Base-by-base conservation (phyloP, 64 coral and sea anemone genomes). In the Pocillopora damicornis region DNA sequence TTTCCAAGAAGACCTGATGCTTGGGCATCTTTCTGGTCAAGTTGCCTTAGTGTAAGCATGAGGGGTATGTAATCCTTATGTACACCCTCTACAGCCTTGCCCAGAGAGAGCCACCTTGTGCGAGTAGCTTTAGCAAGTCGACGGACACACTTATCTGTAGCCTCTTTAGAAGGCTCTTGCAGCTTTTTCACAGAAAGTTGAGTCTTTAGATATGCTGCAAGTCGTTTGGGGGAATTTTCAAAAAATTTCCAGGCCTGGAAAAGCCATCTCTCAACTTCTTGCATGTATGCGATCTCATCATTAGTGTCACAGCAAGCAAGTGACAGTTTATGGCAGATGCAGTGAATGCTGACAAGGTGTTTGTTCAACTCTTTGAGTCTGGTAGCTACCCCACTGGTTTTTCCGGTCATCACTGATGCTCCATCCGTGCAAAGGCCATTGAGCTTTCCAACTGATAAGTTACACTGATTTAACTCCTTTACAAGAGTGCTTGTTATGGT, bases 361-460 rank as follows among this genome's bases (percentile, higher is more conserved):
- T n/a, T 89, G 87, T 89, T 89, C 2, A 80, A 69, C 2, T 59
- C 22, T 36, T 89, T 89, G 1, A 89, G 64, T 8, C 76, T 72
- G 0, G 87, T 35, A 18, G 87, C 87, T 6, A 89, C 87, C 15
- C 87, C 87, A 89, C 58, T 89, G 77, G 13, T 89, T 72, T 89
- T 89, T 2, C 87, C 76, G 5, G 76, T 89, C 87, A 89, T 89
- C 9, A 89, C 87, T 26, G 87, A 89, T 17, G 87, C 77, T 60
- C 87, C 87, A 89, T 79, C 87, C 7, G 87, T 80, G 38, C 51
- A 89, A 26, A 89, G 87, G 62, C 62, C 87, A 14, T 35, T 72
- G 16, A 80, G 38, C 5, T 80, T 5, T 0, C 22, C 87, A 71
- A 79, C 64, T 59, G 87, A 38, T 23, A 89, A 59, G 4, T 89